A percentile compares a stretch with the other conserved stretches of the same genome.
phyloP scores from a whole-genome alignment of 2,888 invertebrate genomes.

The Latrodectus hesperus region DNA sequence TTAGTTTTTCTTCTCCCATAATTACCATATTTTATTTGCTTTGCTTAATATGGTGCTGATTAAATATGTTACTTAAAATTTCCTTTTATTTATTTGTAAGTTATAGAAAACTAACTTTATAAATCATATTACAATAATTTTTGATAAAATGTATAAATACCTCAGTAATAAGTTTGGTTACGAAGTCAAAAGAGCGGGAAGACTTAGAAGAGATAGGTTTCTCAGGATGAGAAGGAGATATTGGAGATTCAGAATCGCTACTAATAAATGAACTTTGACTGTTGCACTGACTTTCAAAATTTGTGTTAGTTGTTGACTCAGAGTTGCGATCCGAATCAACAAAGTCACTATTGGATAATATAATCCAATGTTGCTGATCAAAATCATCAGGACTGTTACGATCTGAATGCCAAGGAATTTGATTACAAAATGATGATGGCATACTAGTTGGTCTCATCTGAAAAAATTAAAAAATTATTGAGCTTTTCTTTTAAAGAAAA shows the following conservation, averaged over 20 bases:
- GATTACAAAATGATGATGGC: constrained; percentile 56
- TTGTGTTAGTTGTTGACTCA: constrained; percentile 20
- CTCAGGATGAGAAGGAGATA: constrained; percentile 52
- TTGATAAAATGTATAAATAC: constrained; percentile 8
- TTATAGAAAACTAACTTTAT: too few species aligned
- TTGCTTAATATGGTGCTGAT: too few species aligned
- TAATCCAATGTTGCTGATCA: constrained; percentile 67
- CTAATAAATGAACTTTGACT: constrained; percentile 18
- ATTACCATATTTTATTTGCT: too few species aligned
- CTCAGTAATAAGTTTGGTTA: constrained; percentile 48
- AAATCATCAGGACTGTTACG: constrained; percentile 49
- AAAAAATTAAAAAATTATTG: not conserved
- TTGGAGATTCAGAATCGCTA: constrained; percentile 43
- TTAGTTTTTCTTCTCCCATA: too few species aligned
- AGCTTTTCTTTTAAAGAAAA: too few species aligned
- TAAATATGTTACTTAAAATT: too few species aligned
- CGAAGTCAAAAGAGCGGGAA: constrained; percentile 72
- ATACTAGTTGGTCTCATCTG: constrained; percentile 61
- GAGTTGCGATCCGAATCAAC: constrained; percentile 34
- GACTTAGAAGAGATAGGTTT: constrained; percentile 73
- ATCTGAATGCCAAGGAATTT: constrained; percentile 53
- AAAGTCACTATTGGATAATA: constrained; percentile 62
- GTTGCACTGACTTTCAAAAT: constrained; percentile 17
- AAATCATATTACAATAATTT: not conserved
- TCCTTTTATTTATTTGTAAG: too few species aligned